Conservation (phyloP, 2,113 vertebrate genomes). For the Scytalopus superciliaris region DNA sequence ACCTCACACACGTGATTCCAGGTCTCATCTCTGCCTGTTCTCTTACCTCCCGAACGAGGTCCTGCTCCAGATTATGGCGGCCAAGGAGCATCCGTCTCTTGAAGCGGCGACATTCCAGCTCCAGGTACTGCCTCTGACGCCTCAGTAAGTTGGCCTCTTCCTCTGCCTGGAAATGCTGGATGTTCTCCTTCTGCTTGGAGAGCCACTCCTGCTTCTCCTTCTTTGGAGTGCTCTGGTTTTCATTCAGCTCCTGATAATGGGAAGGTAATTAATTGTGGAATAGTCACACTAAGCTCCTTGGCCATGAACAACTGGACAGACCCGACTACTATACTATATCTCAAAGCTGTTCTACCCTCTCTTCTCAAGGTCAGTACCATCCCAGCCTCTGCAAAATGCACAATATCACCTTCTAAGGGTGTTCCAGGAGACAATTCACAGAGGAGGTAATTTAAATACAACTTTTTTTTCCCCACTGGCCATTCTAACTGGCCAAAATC, state of each 20-base stretch:
- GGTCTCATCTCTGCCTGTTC: background rate
- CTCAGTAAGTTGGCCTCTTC: slow-evolving; percentile 95
- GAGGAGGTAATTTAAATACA: background rate
- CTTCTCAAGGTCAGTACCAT: background rate
- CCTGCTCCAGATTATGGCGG: slow-evolving; percentile 94
- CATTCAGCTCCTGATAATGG: slow-evolving; percentile 87
- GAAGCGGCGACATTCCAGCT: slow-evolving; percentile 94
- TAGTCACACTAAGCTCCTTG: background rate
- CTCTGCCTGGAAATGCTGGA: slow-evolving; percentile 97
- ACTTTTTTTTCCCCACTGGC: background rate
- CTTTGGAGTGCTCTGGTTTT: slow-evolving; percentile 99
- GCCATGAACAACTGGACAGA: background rate
- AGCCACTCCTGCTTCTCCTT: slow-evolving; percentile 99
- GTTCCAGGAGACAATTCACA: background rate
- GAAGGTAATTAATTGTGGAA: slow-evolving; percentile 32
- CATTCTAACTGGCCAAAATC: background rate
- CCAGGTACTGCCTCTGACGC: slow-evolving; percentile 93
- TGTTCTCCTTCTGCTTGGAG: slow-evolving; percentile 97
- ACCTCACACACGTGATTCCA: background rate
- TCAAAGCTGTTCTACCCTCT: background rate
- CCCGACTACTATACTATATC: background rate
- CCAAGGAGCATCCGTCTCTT: slow-evolving; percentile 95
- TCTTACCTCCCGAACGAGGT: slow-evolving; percentile 92
- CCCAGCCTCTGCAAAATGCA: background rate
- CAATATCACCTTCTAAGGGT: background rate